Conservation (phyloP, 1,140 invertebrate genomes). For the Micrasema longulum region DNA sequence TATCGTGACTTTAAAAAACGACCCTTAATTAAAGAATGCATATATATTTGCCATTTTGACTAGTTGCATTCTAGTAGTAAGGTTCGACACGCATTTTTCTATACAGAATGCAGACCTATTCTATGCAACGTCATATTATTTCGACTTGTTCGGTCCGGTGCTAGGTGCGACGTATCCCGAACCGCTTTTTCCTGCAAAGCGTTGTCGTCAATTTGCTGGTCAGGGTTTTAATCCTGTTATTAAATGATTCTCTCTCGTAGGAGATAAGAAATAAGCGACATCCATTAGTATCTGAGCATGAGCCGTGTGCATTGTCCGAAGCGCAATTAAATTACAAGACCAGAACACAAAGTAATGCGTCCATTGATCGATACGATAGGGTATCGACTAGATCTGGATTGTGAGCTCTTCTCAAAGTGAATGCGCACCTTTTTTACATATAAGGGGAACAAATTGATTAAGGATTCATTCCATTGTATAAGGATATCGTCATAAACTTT, state of each 20-base stretch:
- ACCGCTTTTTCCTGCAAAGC: constrained; percentile 18
- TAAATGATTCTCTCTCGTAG: constrained; percentile 18
- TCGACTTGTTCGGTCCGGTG: too few species aligned
- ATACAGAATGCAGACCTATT: too few species aligned
- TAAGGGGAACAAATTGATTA: constrained; percentile 37
- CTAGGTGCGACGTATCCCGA: background rate
- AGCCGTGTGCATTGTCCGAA: constrained; percentile 20
- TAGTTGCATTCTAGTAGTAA: too few species aligned
- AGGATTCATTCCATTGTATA: constrained; percentile 15
- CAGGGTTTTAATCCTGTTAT: constrained; percentile 23
- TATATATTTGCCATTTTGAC: too few species aligned
- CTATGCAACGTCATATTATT: too few species aligned
- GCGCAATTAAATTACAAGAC: constrained; percentile 32
- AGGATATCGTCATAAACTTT: constrained; percentile 15
- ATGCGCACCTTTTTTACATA: constrained; percentile 28
- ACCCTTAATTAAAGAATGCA: too few species aligned
- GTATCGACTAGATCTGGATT: constrained; percentile 24
- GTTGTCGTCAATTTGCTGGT: constrained; percentile 29
- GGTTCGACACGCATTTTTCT: too few species aligned
- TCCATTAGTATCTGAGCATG: background rate
- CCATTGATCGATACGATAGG: constrained; percentile 36
- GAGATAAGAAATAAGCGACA: constrained; percentile 20
- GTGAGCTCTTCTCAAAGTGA: constrained; percentile 5
- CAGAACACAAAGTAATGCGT: constrained; percentile 22
- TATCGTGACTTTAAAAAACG: too few species aligned